These are phyloP conservation scores for Sweltsa coloradensis DNA, from an alignment of 1,140 invertebrate species.

Conservation along the genomic window DNA sequence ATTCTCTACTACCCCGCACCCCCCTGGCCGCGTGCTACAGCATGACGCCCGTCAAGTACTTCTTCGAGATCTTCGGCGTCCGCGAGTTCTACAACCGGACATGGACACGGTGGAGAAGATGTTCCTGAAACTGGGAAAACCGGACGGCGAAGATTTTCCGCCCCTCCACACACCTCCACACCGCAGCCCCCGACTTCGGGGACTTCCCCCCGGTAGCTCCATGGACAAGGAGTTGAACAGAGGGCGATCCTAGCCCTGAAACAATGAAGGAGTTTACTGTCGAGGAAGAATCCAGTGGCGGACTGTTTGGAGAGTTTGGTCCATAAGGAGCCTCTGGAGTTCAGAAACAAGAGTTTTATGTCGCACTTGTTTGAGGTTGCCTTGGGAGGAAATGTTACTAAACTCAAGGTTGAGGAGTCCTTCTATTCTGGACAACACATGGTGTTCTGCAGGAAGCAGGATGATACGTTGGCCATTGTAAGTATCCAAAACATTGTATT, in stretches of 20 bases:
- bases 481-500: no score
- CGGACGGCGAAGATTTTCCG: no score
- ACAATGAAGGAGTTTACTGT: slow-evolving; percentile 38
- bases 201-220: slow-evolving; percentile 30
- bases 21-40: slow-evolving; percentile 65
- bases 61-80: slow-evolving; percentile 66
- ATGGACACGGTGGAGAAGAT: slow-evolving; percentile 61
- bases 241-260: slow-evolving; percentile 31
- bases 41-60: slow-evolving; percentile 67
- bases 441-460: slow-evolving; percentile 56
- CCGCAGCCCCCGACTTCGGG: no score
- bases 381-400: slow-evolving; percentile 58
- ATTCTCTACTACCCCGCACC: slow-evolving; percentile 69
- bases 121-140: slow-evolving; percentile 51
- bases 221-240: slow-evolving; percentile 31
- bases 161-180: no score
- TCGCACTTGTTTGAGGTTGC: slow-evolving; percentile 60
- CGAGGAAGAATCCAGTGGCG: slow-evolving; percentile 25
- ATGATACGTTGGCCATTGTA: slow-evolving; percentile 54
- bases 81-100: slow-evolving; percentile 54
- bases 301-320: slow-evolving; percentile 49
- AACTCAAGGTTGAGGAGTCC: slow-evolving; percentile 56
- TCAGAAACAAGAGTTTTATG: slow-evolving; percentile 57
- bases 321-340: slow-evolving; percentile 62
- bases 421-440: slow-evolving; percentile 59